A percentile compares a stretch with the other conserved stretches of the same genome.
Conservation (phyloP, 2,888 invertebrate genomes). For the Cabera pusaria region DNA sequence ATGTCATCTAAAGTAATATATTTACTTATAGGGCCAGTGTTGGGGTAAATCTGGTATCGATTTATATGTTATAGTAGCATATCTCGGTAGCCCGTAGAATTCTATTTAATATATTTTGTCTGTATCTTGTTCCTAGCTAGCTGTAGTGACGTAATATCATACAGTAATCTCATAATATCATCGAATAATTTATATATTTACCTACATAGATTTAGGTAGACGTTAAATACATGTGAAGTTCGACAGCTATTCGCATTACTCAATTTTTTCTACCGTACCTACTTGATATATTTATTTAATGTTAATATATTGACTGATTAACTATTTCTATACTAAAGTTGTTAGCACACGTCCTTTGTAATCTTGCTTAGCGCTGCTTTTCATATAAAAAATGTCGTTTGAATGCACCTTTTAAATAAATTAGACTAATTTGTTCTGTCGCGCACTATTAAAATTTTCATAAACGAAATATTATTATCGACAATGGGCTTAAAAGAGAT, state of each 20-base stretch:
- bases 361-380: conserved; percentile 8
- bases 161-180: background rate
- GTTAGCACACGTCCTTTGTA: conserved; percentile 6
- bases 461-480: conserved; percentile 7
- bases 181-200: conserved; percentile 3
- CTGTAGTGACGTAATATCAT: no score
- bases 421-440: conserved; percentile 1
- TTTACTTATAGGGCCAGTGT: conserved; percentile 10
- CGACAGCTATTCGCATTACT: background rate
- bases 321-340: conserved; percentile 5
- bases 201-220: conserved; percentile 4
- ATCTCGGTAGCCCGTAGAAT: conserved; percentile 7
- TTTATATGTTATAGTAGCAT: conserved; percentile 6
- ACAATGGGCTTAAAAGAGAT: conserved; percentile 2
- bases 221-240: no score
- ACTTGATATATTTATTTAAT: background rate
- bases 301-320: conserved; percentile 16
- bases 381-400: conserved; percentile 11
- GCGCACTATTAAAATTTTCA: conserved; percentile 14
- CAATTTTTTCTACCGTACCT: background rate
- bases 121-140: no score
- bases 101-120: background rate
- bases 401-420: conserved; percentile 10
- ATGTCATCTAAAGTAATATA: conserved; percentile 10
- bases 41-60: conserved; percentile 1